Evolutionary conservation across 1,140 invertebrate genomes (phyloP), one percentile per base, ranked within the genome.

Genomic region (Platyura marginata): DNA sequence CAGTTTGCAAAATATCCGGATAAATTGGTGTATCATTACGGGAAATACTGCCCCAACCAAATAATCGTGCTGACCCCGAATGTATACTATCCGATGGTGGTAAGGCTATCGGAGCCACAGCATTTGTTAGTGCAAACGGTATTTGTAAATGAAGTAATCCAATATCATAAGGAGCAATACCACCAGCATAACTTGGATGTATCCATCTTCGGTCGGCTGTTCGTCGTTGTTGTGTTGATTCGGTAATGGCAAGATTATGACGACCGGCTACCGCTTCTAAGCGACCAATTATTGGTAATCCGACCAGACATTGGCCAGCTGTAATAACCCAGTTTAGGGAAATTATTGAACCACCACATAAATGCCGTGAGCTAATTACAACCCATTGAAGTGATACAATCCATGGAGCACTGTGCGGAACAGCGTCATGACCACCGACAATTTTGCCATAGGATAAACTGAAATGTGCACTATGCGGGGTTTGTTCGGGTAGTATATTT

Each of bases 301-400:
- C 25, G 6, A 29, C 6, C 25, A 13, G 6, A 29, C 25, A 29
- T 8, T 29, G 25, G 6, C 6, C 25, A 29, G 25, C 25, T 8
- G 69, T 71, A 0, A 76, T 13, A 29, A 74, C 41, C 67, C 67
- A 74, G 37, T 62, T 42, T 9, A 48, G 43, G 33, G 59, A 61
- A 3, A 75, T 39, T 15, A 75, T 65, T 13, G 66, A 61, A 11
- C 63, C 71, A 23, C 65, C 67, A 49, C 76, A 75, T 43, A 70
- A 63, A 39, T 72, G 72, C 13, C 6, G 13, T 13, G 25, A 13
- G 13, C 25, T 6, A 8, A 29, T 13, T 8, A 13, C 13, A 8
- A 6, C 25, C 25, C 25, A 29, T 29, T 62, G 60, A 43, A 63
- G 46, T 1, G 60, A 61, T 6, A 59, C 60, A 5, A 57, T 59